These are phyloP conservation scores for Myathropa florea DNA, from an alignment of 2,888 invertebrate genomes.

Conservation along the genomic window DNA sequence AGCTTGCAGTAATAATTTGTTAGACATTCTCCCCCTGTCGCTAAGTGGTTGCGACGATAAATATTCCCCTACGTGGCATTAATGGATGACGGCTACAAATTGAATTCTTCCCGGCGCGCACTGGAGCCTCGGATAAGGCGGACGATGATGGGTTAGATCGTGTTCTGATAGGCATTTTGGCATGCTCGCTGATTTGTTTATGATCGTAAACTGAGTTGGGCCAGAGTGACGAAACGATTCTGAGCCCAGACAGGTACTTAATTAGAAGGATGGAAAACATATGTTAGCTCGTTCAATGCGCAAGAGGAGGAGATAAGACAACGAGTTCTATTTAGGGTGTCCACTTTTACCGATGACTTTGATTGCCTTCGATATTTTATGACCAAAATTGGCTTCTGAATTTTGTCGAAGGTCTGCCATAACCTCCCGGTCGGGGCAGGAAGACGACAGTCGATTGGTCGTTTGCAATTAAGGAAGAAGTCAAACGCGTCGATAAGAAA, in stretches of 20 bases:
- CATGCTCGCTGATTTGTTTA: neutral
- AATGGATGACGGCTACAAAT: slow-evolving; percentile 64
- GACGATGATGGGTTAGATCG: slow-evolving; percentile 44
- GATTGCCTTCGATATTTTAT: neutral
- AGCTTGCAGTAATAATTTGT: slow-evolving; percentile 66
- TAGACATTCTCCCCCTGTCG: slow-evolving; percentile 58
- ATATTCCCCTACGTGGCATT: slow-evolving; percentile 57
- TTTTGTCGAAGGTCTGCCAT: neutral
- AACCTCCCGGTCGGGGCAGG: too few relatives aligned
- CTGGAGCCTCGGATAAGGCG: slow-evolving; percentile 5
- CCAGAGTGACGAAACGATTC: neutral
- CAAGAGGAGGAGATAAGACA: neutral
- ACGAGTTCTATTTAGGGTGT: too few relatives aligned
- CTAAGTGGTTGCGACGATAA: slow-evolving; percentile 70
- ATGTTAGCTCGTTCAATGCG: too few relatives aligned
- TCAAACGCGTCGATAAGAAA: too few relatives aligned
- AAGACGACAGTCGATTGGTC: too few relatives aligned
- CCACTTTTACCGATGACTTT: too few relatives aligned
- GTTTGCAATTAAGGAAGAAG: too few relatives aligned
- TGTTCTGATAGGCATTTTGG: slow-evolving; percentile 46
- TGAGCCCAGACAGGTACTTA: neutral
- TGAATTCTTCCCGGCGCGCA: slow-evolving; percentile 41
- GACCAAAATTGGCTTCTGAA: neutral
- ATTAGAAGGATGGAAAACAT: neutral
- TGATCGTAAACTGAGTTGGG: neutral